Evolutionary conservation across 2,888 invertebrate genomes (phyloP).

Genomic region (Eutolmus rufibarbis): DNA sequence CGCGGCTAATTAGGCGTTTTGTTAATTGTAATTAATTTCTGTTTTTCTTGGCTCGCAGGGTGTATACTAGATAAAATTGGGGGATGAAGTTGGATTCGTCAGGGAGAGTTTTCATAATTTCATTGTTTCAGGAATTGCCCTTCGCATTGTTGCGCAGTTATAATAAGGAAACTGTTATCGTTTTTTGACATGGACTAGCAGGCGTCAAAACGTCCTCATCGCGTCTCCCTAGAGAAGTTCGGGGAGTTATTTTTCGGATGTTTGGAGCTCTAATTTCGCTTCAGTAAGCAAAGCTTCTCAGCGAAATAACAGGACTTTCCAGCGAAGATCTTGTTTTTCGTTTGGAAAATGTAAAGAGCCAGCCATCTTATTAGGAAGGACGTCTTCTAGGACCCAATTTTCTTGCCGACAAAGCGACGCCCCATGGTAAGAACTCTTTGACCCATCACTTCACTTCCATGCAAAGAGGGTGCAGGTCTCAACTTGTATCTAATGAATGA

Average conservation of each 20-base stretch:
- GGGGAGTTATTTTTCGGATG: neutral
- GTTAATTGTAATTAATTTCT: conserved; percentile 62
- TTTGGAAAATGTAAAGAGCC: neutral
- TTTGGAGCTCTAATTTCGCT: neutral
- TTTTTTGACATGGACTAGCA: neutral
- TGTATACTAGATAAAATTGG: neutral
- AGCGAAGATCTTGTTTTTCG: neutral
- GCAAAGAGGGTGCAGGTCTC: neutral
- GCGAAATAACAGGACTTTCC: neutral
- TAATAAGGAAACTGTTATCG: neutral
- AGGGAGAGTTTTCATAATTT: neutral
- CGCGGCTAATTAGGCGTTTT: conserved; percentile 60
- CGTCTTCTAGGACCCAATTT: neutral
- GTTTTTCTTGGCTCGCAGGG: neutral
- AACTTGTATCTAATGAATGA: conserved; percentile 15
- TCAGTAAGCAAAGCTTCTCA: neutral
- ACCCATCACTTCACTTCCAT: neutral
- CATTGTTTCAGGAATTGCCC: neutral
- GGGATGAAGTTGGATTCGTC: neutral
- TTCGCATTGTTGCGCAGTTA: neutral
- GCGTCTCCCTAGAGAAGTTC: neutral
- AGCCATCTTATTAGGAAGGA: conserved; percentile 3
- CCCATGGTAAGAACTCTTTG: neutral
- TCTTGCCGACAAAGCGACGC: neutral
- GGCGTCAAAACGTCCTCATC: neutral